Base-by-base conservation (phyloP, 2,888 invertebrate genomes). In the Cecidostiba fungosa region DNA sequence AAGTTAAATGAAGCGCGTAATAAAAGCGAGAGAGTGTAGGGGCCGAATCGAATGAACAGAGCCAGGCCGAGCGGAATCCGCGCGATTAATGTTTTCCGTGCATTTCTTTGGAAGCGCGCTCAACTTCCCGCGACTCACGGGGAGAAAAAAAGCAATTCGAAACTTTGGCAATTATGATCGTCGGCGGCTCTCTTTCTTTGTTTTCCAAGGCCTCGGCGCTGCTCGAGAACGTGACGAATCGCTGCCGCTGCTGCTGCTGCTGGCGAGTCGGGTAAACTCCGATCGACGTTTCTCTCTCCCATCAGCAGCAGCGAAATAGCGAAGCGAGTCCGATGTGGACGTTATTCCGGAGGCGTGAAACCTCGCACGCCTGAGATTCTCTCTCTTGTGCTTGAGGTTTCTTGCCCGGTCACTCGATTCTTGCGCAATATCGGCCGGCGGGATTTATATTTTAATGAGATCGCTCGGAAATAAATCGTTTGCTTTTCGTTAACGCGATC, bases 141-240 rank as follows among this genome's bases (percentile, higher is more conserved):
- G 12, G 19, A 79, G 43, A 83, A 85, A 82, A 77, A 70, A 36
- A 29, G 26, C 47, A 76, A 76, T 78, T 72, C 66, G 29, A 77
- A 86, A 86, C 79, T 86, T 83, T 83, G 29, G 86, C 80, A 86
- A 86, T 86, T 86, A 86, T 83, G 79, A 86, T 83, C 47, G 79
- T 43, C 77, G 77, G 26, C 19, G 59, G 47, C 54, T 72, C 77
- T 81, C 26, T 26, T 69, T 73, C 83, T 59, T 70, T 12, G 72
- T 74, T 77, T 77, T n/a, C 79, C 79, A 70, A 73, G 79, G 43
- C 70, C 76, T 36, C 47, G 80, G 14, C 43, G 43, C 72, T 19
- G 29, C 54, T 72, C 54, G 43, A 72, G 78, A 83, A 85, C 85
- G 85, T 85, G 85, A 85, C 82, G 85, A 85, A 85, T 85, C 79